A percentile compares a stretch with the other conserved stretches of the same genome.
phyloP scores from a whole-genome alignment of 1,140 invertebrate genomes.

The Megathymus violae region DNA sequence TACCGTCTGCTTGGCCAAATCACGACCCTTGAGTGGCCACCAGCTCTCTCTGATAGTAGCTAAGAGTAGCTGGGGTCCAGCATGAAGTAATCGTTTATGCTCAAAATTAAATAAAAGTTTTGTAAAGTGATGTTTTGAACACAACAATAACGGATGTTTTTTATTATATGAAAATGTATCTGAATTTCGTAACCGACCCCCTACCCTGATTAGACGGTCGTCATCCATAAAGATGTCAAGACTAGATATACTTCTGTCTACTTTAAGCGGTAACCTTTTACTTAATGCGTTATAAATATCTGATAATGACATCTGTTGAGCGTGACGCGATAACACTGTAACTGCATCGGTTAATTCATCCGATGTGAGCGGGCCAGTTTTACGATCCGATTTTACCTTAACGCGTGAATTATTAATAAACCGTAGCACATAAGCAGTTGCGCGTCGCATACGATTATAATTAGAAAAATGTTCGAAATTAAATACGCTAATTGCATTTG shows the following conservation, averaged over 20 bases:
- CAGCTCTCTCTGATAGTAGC: slow-evolving; percentile 15
- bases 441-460: slow-evolving; percentile 28
- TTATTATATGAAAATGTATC: slow-evolving; percentile 15
- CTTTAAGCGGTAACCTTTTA: slow-evolving; percentile 1
- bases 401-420: slow-evolving; percentile 37
- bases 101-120: slow-evolving; percentile 35
- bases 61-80: slow-evolving; percentile 21
- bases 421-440: slow-evolving; percentile 33
- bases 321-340: slow-evolving; percentile 20
- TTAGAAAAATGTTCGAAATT: slow-evolving; percentile 32
- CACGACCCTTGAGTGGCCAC: slow-evolving; percentile 35
- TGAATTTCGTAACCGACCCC: slow-evolving; percentile 36
- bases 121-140: slow-evolving; percentile 37
- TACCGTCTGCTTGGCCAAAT: slow-evolving; percentile 37
- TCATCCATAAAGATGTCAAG: slow-evolving; percentile 14
- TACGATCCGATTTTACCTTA: slow-evolving; percentile 15
- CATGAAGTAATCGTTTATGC: slow-evolving; percentile 37
- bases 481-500: slow-evolving; percentile 5
- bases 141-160: slow-evolving; percentile 39
- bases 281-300: slow-evolving; percentile 25
- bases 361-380: too few species aligned
- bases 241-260: slow-evolving; percentile 6
- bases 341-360: slow-evolving; percentile 26
- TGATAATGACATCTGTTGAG: slow-evolving; percentile 27
- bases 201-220: slow-evolving; percentile 14